Evolutionary conservation across 2,113 vertebrate species (phyloP), one percentile per base, ranked within the genome.

Genomic region (Pantherophis guttatus): DNA sequence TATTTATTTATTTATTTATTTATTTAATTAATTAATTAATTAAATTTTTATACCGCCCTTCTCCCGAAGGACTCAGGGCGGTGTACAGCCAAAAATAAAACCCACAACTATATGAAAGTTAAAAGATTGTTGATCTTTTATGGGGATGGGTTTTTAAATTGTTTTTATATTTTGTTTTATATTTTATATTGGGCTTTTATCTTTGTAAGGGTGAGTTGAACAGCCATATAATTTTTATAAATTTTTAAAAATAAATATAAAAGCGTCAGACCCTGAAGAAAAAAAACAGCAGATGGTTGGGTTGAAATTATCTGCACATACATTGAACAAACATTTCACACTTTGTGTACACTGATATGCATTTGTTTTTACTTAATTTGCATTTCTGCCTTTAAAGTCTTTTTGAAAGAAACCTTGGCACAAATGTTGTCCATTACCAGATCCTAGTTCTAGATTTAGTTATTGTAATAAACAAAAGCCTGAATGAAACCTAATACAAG

Each of bases 361-460:
- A 81, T 89, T 39, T 53, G 33, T 48, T 87, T 86, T 87, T 26
- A 86, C 8, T 59, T 87, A 44, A 48, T 89, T 81, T 58, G 29
- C 21, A 23, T 53, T 75, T 89, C 58, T 48, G 5, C 81, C 24
- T 1, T 58, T 19, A 58, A 19, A 50, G 10, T 59, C 26, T 59
- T 1, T 17, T 54, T n/a, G 86, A 91, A 91, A 86, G 53, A 86
- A 91, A 86, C n/a, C 8, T 58, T 91, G 13, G 57, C n/a, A 87
- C 39, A 91, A 91, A 62, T 19, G 21, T 50, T 88, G 21, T 62
- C n/a, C n/a, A 53, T 52, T 87, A 90, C 85, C 89, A 92, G 92
- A 91, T 15, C 52, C 39, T 87, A 91, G 39, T 92, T 95, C 85
- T 89, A 75, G 65, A 39, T 81, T 39, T 81, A 81, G 70, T 48